Conservation (phyloP, 2,797 vertebrate genomes). For the Onychomys arenicola region DNA sequence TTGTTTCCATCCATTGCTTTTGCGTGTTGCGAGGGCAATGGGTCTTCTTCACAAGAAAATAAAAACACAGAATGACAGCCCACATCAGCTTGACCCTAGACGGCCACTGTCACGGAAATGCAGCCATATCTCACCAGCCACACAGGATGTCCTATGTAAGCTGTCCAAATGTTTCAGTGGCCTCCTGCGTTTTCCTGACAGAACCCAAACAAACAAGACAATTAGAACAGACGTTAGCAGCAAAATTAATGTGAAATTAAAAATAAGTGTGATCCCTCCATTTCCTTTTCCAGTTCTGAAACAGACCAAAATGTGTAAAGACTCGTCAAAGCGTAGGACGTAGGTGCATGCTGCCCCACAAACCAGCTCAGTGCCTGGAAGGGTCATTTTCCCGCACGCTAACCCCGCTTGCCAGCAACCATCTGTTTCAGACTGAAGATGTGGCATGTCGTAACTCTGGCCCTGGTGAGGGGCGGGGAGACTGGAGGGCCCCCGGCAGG, state of each 20-base stretch:
- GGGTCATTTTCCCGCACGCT: not conserved
- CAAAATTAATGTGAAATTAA: not conserved
- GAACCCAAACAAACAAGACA: not conserved
- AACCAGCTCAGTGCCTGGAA: not conserved
- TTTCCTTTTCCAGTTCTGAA: not conserved
- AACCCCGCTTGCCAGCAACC: not conserved
- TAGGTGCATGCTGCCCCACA: not conserved
- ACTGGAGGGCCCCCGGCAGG: not conserved
- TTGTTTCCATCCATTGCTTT: not conserved
- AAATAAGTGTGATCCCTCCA: not conserved
- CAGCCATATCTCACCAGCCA: rapidly evolving
- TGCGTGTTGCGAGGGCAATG: not conserved
- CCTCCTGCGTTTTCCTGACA: slow-evolving; percentile 27
- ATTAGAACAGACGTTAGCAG: not conserved
- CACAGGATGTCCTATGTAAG: not conserved
- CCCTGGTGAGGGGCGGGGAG: rapidly evolving
- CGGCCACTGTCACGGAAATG: rapidly evolving
- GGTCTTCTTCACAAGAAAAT: slow-evolving; percentile 30
- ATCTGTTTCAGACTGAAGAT: not conserved
- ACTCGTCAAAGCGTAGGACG: slow-evolving; percentile 12
- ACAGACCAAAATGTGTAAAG: slow-evolving; percentile 26
- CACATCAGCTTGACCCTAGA: not conserved
- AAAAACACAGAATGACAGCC: not conserved
- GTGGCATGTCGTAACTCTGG: not conserved
- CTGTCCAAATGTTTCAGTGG: not conserved